phyloP scores from a whole-genome alignment of 2,797 vertebrate genomes.

The Vultur gryphus region DNA sequence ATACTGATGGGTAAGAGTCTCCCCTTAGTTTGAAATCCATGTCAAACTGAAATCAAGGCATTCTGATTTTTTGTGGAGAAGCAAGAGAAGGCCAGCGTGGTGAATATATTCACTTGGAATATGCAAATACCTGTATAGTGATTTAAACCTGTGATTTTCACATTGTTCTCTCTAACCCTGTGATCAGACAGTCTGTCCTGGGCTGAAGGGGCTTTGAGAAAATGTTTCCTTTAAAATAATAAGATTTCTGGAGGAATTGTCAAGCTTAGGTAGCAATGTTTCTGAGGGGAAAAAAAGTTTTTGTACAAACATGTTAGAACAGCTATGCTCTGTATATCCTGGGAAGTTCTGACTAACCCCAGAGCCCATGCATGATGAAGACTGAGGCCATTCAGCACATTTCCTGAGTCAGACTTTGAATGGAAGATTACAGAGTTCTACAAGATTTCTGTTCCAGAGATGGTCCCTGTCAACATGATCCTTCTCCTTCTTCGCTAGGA shows the following conservation, averaged over 20 bases:
- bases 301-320: neutral
- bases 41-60: neutral
- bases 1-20: neutral
- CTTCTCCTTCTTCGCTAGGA: neutral
- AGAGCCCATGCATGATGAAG: neutral
- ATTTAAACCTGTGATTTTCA: neutral
- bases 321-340: neutral
- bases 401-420: neutral
- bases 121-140: neutral
- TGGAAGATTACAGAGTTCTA: neutral
- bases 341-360: neutral
- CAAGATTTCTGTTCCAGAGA: neutral
- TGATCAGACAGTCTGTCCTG: neutral
- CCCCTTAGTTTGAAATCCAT: neutral
- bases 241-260: neutral
- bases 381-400: neutral
- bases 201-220: neutral
- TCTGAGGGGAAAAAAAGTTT: neutral
- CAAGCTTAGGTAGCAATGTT: neutral
- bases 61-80: neutral
- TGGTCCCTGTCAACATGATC: neutral
- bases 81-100: neutral
- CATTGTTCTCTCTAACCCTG: neutral
- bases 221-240: neutral
- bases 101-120: neutral